Percentiles rank a stretch among this genome's conserved stretches.
Evolutionary conservation across 2,797 vertebrate species (phyloP).

Genomic region (Zenarchopterus dispar): DNA sequence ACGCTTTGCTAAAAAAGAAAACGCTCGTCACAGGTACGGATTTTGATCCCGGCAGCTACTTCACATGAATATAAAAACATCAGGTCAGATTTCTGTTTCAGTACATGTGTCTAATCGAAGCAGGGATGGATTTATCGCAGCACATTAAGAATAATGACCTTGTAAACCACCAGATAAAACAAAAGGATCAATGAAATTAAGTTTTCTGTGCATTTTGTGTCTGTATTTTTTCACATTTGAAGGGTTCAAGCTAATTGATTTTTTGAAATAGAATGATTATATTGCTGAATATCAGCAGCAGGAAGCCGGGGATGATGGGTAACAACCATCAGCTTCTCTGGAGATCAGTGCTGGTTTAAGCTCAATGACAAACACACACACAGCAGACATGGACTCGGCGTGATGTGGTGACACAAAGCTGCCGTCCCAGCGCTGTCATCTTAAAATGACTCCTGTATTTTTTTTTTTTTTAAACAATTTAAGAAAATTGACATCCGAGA

Average conservation of each 20-base stretch:
- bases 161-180: background rate
- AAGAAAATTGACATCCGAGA: conserved; percentile 34
- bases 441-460: conserved; percentile 63
- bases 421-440: conserved; percentile 27
- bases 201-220: too few species aligned
- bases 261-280: too few species aligned
- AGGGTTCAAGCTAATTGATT: background rate
- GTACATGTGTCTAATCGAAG: background rate
- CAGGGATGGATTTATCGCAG: background rate
- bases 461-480: conserved; percentile 19
- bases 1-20: too few species aligned
- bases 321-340: conserved; percentile 2
- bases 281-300: conserved; percentile 10
- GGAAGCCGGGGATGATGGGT: conserved; percentile 23
- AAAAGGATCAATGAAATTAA: too few species aligned
- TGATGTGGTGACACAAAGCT: conserved; percentile 45
- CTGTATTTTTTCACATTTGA: background rate
- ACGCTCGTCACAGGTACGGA: too few species aligned
- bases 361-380: too few species aligned
- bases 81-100: background rate
- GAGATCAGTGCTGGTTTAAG: too few species aligned
- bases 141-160: conserved; percentile 8
- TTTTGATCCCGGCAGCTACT: too few species aligned
- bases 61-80: too few species aligned
- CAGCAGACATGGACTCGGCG: conserved; percentile 11